Base-by-base conservation (phyloP, 2,888 invertebrate genomes). In the Pachymerium ferrugineum region DNA sequence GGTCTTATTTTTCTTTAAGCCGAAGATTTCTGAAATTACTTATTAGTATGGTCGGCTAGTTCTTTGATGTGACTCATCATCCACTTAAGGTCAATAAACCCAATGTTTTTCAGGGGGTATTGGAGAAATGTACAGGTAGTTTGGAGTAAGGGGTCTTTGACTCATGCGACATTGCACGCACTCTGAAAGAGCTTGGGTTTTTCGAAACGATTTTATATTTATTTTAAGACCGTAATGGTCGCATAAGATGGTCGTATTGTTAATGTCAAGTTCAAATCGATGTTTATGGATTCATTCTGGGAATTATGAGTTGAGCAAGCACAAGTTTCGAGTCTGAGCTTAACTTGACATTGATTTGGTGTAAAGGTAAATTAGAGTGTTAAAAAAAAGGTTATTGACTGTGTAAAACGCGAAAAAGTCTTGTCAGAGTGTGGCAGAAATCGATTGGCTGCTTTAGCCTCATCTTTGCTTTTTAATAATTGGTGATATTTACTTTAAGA, bases 71-170 rank as follows among this genome's bases (percentile, higher is more conserved):
- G 28, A 22, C 12, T 28, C 8, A 22, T 47, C 12, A 28, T 10
- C 28, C 62, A 28, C 62, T 28, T 6, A 28, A 62, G 62, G 62
- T 62, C 62, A 62, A 62, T 62, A 62, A 62, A 62, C 62, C 62
- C n/a, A n/a, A n/a, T 62, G 62, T 25, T 62, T 62, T 62, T n/a
- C 28, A 62, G 28, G 38, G 62, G 62, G 22, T 54, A 28, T 25
- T 62, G 28, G 62, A 62, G 28, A 62, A 62, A 62, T 62, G 62
- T 28, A 62, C 62, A 62, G 62, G 62, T 62, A 28, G 28, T 25
- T 62, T 25, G 22, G 62, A 62, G 28, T 28, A 47, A 62, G 28
- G 62, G 62, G 62, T 62, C 62, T 62, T 62, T 62, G 62, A 62
- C 62, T 62, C 62, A 12, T 2, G 62, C 62, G 22, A n/a, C 28